These are phyloP conservation scores for Cryptotis parvus DNA, from an alignment of 2,113 vertebrate species.

Conservation along the genomic window DNA sequence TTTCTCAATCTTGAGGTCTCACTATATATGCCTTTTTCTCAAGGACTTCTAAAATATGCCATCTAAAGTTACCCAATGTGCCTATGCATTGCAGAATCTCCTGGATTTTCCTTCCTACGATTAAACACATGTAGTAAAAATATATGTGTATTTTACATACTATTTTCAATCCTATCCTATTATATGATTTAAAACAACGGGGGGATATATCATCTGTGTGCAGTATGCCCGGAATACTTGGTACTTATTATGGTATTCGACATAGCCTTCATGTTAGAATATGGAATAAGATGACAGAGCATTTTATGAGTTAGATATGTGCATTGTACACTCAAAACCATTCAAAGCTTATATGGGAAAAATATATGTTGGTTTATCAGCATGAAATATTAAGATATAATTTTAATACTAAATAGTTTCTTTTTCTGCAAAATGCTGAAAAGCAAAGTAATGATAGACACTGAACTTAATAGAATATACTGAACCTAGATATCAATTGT, in stretches of 20 bases:
- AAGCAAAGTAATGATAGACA: conserved; percentile 5
- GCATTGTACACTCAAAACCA: background rate
- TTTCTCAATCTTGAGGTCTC: background rate
- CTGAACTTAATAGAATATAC: background rate
- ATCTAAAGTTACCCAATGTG: background rate
- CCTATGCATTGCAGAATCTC: no score
- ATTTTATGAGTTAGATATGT: background rate
- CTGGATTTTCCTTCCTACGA: background rate
- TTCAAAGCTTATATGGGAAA: background rate
- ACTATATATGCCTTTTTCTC: background rate
- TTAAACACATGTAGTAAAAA: background rate
- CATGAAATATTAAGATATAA: conserved; percentile 2
- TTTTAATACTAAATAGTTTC: conserved; percentile 1
- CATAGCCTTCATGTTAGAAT: background rate
- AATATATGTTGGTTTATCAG: background rate
- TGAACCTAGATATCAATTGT: background rate
- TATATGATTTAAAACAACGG: background rate
- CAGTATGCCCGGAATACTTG: background rate
- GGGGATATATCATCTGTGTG: background rate
- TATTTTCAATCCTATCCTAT: background rate
- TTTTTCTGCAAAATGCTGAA: background rate
- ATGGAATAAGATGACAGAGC: background rate
- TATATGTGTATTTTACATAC: background rate
- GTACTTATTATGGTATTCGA: background rate
- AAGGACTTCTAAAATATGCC: background rate